phyloP scores from a whole-genome alignment of 92 coral and sea anemone species.

The Muricea muricata region DNA sequence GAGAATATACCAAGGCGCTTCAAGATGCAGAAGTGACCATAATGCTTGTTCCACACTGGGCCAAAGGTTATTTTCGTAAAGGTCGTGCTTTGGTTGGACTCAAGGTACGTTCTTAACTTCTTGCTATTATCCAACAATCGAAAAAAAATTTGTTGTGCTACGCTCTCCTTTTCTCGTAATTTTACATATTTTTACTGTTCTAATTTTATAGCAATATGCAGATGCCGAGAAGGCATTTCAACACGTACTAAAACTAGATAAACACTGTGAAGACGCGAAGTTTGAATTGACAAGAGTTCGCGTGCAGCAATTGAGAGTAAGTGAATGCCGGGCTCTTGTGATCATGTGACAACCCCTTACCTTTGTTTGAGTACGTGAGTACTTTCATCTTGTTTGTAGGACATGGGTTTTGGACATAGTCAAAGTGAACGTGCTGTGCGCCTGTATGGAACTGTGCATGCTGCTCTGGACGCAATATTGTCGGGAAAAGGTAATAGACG shows the following conservation, averaged over 20 bases:
- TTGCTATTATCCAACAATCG: too few species aligned
- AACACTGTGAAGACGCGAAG: constrained; percentile 97
- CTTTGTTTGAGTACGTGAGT: too few species aligned
- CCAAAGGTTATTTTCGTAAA: constrained; percentile 94
- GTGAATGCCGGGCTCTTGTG: too few species aligned
- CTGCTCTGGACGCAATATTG: constrained; percentile 89
- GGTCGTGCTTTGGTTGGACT: constrained; percentile 96
- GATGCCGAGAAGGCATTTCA: constrained; percentile 94
- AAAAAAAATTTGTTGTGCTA: not conserved
- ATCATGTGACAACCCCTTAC: too few species aligned
- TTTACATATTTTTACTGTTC: not conserved
- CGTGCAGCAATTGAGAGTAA: constrained; percentile 94
- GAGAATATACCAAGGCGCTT: constrained; percentile 89
- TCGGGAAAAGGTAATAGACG: constrained; percentile 87
- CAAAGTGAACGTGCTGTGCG: constrained; percentile 96
- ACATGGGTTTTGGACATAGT: constrained; percentile 89
- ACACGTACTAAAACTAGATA: constrained; percentile 95
- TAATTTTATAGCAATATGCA: constrained; percentile 75
- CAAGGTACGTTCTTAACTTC: constrained; percentile 71
- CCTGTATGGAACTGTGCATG: constrained; percentile 91
- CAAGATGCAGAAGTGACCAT: constrained; percentile 96
- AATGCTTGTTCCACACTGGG: constrained; percentile 96
- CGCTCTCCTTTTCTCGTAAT: not conserved
- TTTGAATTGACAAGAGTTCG: constrained; percentile 96
- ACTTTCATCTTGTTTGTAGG: constrained; percentile 57